These are phyloP conservation scores for Dunckerocampus dactyliophorus DNA, from an alignment of 2,113 vertebrate genomes.

Conservation along the genomic window DNA sequence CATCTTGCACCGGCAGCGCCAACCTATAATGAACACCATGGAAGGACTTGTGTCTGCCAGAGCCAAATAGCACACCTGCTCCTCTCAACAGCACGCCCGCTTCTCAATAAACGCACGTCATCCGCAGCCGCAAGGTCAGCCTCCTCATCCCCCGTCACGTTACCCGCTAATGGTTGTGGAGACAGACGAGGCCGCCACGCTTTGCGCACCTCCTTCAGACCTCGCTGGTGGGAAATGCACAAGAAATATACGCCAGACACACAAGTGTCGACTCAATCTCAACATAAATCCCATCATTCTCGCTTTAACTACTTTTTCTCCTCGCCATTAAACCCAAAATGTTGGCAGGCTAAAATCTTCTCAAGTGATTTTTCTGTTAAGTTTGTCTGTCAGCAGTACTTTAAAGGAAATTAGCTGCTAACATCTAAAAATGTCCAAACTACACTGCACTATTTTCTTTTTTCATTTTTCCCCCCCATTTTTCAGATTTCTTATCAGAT, in stretches of 20 bases:
- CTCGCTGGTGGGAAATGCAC: background rate
- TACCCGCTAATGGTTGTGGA: slow-evolving; percentile 13
- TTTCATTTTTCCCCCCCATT: no score
- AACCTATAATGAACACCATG: slow-evolving; percentile 61
- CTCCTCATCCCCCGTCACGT: slow-evolving; percentile 14
- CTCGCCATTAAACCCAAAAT: background rate
- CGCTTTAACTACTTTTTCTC: background rate
- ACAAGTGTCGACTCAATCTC: background rate
- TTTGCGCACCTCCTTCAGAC: background rate
- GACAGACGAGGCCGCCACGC: slow-evolving; percentile 1
- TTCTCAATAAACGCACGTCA: slow-evolving; percentile 30
- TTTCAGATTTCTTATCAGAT: no score
- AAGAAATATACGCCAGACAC: background rate
- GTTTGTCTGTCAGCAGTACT: background rate
- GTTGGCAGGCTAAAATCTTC: background rate
- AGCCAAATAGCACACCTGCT: slow-evolving; percentile 48
- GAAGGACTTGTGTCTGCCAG: slow-evolving; percentile 63
- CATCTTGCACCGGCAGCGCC: slow-evolving; percentile 36
- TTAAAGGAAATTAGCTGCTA: background rate
- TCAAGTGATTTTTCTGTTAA: background rate
- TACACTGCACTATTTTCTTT: no score
- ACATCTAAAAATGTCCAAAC: no score
- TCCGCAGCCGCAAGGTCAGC: slow-evolving; percentile 23
- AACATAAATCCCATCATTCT: background rate
- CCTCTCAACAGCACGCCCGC: slow-evolving; percentile 5